Conservation (phyloP, 2,888 invertebrate species). For the Patella caerulea region DNA sequence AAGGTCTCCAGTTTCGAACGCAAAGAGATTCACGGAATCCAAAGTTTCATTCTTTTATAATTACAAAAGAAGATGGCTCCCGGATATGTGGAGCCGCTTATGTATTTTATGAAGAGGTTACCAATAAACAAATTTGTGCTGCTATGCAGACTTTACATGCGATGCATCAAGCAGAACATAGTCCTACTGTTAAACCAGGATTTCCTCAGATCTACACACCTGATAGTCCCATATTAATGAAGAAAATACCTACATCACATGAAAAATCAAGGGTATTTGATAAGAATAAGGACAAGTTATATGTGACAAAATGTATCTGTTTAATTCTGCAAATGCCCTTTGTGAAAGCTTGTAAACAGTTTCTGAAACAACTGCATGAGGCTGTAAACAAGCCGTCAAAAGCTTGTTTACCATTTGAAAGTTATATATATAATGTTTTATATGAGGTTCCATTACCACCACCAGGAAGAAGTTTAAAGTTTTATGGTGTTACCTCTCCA, state of each 20-base stretch:
- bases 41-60: conserved; percentile 95
- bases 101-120: conserved; percentile 96
- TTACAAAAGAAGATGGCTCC: conserved; percentile 96
- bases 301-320: conserved; percentile 95
- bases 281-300: conserved; percentile 92
- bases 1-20: conserved; percentile 93
- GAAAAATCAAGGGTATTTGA: conserved; percentile 78
- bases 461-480: conserved; percentile 86
- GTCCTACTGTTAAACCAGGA: conserved; percentile 25
- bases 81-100: conserved; percentile 94
- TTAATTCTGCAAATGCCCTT: conserved; percentile 93
- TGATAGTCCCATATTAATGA: conserved; percentile 36
- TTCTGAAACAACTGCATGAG: conserved; percentile 62
- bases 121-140: conserved; percentile 90
- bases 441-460: conserved; percentile 94
- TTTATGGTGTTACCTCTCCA: conserved; percentile 74
- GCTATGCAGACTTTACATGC: conserved; percentile 96
- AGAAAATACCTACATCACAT: conserved; percentile 31
- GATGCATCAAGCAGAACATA: conserved; percentile 70
- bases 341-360: conserved; percentile 58
- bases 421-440: conserved; percentile 93
- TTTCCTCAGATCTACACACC: conserved; percentile 15
- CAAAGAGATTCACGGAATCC: conserved; percentile 90
- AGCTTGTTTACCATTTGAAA: conserved; percentile 80
- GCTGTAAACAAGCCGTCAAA: conserved; percentile 54